Evolutionary conservation across 2,113 vertebrate species (phyloP).

Genomic region (Xenus cinereus): DNA sequence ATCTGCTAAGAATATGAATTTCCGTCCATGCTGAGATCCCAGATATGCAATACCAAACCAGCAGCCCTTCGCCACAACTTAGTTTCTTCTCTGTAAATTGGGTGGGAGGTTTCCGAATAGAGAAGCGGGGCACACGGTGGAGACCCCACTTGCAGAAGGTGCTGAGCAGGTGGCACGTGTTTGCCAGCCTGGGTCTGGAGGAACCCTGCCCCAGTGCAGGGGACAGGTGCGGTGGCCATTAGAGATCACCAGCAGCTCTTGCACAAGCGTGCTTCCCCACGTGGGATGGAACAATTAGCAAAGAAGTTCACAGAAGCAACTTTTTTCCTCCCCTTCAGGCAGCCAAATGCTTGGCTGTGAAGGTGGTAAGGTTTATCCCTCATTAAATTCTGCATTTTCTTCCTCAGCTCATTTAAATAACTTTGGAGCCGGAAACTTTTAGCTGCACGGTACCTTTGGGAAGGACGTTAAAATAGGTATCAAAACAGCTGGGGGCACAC

Average conservation of each 20-base stretch:
- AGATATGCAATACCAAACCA: rapidly evolving
- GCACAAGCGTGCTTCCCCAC: rapidly evolving
- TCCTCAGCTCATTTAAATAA: not conserved
- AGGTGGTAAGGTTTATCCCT: not conserved
- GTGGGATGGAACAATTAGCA: not conserved
- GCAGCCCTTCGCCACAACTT: rapidly evolving
- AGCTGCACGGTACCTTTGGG: not conserved
- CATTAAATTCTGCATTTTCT: slow-evolving; percentile 1
- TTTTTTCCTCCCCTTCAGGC: not conserved
- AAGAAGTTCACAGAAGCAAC: not conserved
- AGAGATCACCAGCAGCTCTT: not conserved
- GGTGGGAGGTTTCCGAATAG: not conserved
- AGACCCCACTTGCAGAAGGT: not conserved
- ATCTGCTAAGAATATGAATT: not conserved
- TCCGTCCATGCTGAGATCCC: rapidly evolving
- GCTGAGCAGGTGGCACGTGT: rapidly evolving
- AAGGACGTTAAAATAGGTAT: slow-evolving; percentile 5
- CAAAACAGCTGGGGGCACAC: not conserved
- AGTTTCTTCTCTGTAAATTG: not conserved
- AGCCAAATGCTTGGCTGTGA: not conserved
- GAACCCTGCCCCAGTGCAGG: rapidly evolving
- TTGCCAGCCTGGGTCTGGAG: not conserved
- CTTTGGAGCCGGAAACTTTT: not conserved
- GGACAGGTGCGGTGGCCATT: rapidly evolving
- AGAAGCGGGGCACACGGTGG: not conserved